These are phyloP conservation scores for Cyanocitta stelleri DNA, from an alignment of 2,113 vertebrate species.

Conservation along the genomic window DNA sequence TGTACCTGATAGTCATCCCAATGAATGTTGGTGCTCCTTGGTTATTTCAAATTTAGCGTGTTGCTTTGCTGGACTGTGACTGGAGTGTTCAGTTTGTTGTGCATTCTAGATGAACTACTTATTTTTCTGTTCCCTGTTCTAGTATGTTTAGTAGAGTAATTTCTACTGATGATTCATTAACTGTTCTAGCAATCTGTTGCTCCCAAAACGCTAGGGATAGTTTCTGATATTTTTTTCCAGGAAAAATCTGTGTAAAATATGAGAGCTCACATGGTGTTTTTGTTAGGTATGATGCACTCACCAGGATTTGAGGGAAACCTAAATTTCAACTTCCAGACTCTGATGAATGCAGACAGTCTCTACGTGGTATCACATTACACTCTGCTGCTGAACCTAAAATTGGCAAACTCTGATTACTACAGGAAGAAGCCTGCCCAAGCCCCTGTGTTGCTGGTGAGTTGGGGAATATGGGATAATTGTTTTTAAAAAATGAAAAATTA, in stretches of 20 bases:
- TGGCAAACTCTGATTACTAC: conserved; percentile 88
- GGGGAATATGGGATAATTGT: not conserved
- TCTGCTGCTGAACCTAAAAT: conserved; percentile 93
- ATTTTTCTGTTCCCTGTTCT: not conserved
- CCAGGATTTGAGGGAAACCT: conserved; percentile 82
- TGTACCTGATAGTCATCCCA: not conserved
- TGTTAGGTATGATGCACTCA: conserved; percentile 86
- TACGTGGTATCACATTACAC: conserved; percentile 88
- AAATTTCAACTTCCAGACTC: conserved; percentile 82
- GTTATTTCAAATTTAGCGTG: not conserved
- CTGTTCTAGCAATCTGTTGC: conserved; percentile 25
- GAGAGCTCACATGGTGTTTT: conserved; percentile 32
- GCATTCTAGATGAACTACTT: not conserved
- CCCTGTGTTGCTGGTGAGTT: conserved; percentile 77
- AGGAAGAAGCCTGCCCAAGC: conserved; percentile 76
- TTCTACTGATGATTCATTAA: not conserved
- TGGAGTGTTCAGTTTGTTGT: not conserved
- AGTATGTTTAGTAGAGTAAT: not conserved
- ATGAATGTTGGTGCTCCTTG: not conserved
- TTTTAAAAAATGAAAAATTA: not conserved
- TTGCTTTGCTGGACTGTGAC: not conserved
- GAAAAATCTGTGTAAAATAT: conserved; percentile 21
- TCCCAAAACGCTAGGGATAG: conserved; percentile 12
- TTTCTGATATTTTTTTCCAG: not conserved
- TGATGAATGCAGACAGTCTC: conserved; percentile 93